A percentile compares a stretch with the other conserved stretches of the same genome.
Conservation (phyloP, 2,797 vertebrate genomes). For the Leucoraja ocellata region DNA sequence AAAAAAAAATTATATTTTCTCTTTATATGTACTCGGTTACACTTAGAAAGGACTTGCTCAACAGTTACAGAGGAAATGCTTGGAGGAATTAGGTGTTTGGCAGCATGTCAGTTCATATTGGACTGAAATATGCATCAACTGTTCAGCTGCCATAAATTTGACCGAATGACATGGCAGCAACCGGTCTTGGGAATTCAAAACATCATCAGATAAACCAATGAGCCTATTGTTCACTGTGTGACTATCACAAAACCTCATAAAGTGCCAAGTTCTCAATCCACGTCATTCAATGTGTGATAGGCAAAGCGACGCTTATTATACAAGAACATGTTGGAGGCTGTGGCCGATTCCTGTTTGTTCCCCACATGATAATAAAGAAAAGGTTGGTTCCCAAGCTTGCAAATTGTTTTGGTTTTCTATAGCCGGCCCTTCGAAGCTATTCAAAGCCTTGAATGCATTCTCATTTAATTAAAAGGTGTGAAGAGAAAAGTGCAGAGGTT, state of each 20-base stretch:
- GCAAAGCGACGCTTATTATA: slow-evolving; percentile 43
- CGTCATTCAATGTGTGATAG: slow-evolving; percentile 44
- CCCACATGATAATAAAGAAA: slow-evolving; percentile 50
- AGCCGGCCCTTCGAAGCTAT: slow-evolving; percentile 29
- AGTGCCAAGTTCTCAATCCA: slow-evolving; percentile 39
- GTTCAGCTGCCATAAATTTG: slow-evolving; percentile 47
- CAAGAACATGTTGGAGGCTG: slow-evolving; percentile 40
- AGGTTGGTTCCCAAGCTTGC: slow-evolving; percentile 40
- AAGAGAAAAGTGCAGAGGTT: slow-evolving; percentile 24
- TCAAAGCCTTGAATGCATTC: slow-evolving; percentile 23
- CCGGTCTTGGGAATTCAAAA: slow-evolving; percentile 64
- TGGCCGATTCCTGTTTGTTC: slow-evolving; percentile 16
- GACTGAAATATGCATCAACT: not conserved
- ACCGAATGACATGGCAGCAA: slow-evolving; percentile 49
- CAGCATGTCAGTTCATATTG: slow-evolving; percentile 40
- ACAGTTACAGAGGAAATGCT: slow-evolving; percentile 14
- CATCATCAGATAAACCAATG: slow-evolving; percentile 41
- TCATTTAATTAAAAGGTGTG: slow-evolving; percentile 35
- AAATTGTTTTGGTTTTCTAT: slow-evolving; percentile 26
- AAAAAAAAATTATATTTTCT: slow-evolving; percentile 2
- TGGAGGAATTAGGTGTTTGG: not conserved
- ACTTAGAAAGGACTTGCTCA: slow-evolving; percentile 13
- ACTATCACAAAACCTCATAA: slow-evolving; percentile 45
- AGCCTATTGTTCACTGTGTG: slow-evolving; percentile 45
- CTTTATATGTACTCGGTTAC: not conserved